Percentiles rank a stretch among this genome's conserved stretches.
These are phyloP conservation scores for Zele albiditarsus DNA, from an alignment of 2,888 invertebrate species.

Conservation along the genomic window DNA sequence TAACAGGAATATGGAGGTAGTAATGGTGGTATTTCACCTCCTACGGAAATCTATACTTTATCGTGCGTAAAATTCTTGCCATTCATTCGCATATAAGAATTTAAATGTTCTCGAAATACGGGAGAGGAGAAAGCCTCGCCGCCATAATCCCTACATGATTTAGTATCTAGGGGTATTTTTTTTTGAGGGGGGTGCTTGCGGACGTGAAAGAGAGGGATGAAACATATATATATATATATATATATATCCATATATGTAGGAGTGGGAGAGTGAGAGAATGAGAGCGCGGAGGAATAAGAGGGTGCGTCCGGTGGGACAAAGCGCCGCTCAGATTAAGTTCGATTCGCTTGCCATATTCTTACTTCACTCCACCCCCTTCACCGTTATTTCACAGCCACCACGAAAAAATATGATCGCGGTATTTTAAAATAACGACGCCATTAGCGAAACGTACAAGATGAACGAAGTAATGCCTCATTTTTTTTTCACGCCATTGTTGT, in stretches of 20 bases:
- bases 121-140: constrained; percentile 40
- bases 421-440: constrained; percentile 71
- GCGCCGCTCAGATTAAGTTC: constrained; percentile 65
- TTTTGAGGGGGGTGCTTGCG: constrained; percentile 43
- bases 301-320: constrained; percentile 53
- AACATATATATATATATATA: constrained; percentile 10
- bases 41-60: constrained; percentile 72
- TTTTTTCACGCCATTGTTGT: constrained; percentile 42
- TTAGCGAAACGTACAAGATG: constrained; percentile 68
- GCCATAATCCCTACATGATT: constrained; percentile 70
- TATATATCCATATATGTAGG: not conserved
- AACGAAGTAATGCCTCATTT: constrained; percentile 65
- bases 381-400: constrained; percentile 41
- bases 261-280: constrained; percentile 43
- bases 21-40: constrained; percentile 49
- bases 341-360: constrained; percentile 67
- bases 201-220: constrained; percentile 42
- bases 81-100: constrained; percentile 74
- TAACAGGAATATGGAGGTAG: not conserved
- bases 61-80: constrained; percentile 73
- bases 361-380: constrained; percentile 38
- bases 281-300: constrained; percentile 35
- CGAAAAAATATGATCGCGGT: constrained; percentile 68
- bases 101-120: constrained; percentile 68
- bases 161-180: constrained; percentile 63